Evolutionary conservation across 30 jellyfish, hydroid and myxozoan species (phyloP).

Genomic region (Hydractinia symbiolongicarpus): DNA sequence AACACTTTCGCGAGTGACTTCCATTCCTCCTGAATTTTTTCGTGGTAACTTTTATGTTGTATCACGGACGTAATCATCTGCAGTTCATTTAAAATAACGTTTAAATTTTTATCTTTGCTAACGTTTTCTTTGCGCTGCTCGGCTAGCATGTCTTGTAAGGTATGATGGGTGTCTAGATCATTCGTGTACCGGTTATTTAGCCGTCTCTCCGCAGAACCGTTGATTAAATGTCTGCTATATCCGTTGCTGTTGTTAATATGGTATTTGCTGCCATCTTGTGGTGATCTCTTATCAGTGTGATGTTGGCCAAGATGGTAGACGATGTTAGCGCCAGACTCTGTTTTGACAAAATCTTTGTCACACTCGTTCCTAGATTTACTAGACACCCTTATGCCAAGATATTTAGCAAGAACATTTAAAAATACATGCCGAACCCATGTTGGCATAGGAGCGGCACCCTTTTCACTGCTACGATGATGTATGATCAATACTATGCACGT

Average conservation of each 20-base stretch:
- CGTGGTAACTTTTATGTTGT: neutral
- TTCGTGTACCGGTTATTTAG: too few relatives aligned
- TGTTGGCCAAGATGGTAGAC: too few relatives aligned
- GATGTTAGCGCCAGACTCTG: too few relatives aligned
- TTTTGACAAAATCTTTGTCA: too few relatives aligned
- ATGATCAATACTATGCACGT: slow-evolving; percentile 74
- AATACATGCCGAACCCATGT: slow-evolving; percentile 64
- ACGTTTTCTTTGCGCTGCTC: neutral
- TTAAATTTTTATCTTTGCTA: neutral
- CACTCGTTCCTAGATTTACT: too few relatives aligned
- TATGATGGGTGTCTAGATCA: too few relatives aligned
- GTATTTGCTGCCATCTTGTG: too few relatives aligned
- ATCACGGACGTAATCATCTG: neutral
- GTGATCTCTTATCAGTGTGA: too few relatives aligned
- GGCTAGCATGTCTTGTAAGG: neutral
- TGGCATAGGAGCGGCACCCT: slow-evolving; percentile 65
- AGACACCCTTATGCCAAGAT: slow-evolving; percentile 19
- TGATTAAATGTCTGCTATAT: neutral
- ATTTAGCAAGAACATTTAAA: slow-evolving; percentile 31
- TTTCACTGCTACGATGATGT: slow-evolving; percentile 53
- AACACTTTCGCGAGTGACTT: slow-evolving; percentile 45
- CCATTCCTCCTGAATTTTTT: slow-evolving; percentile 74
- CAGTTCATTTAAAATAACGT: neutral
- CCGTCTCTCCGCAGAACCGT: too few relatives aligned
- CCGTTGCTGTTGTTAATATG: neutral